phyloP scores from a whole-genome alignment of 2,888 invertebrate genomes.

The Cybosia mesomella region DNA sequence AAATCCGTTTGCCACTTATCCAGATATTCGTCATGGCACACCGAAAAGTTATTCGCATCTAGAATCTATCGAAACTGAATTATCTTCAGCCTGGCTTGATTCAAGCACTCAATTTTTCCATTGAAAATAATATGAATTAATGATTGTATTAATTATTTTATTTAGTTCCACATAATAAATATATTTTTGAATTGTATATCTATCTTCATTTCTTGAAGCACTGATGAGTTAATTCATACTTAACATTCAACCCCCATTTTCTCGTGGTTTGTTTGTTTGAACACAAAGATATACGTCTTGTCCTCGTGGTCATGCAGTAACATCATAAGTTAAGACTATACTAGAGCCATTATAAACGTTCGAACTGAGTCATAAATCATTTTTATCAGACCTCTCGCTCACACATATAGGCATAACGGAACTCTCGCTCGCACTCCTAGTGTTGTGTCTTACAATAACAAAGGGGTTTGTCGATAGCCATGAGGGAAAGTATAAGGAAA shows the following conservation, averaged over 20 bases:
- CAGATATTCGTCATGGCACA: slow-evolving; percentile 59
- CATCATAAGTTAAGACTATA: too few species aligned
- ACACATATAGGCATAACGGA: too few species aligned
- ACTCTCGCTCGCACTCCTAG: too few species aligned
- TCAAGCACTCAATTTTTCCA: slow-evolving; percentile 1
- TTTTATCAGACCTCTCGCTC: too few species aligned
- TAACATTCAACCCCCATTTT: neutral
- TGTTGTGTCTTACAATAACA: too few species aligned
- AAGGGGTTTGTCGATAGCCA: too few species aligned
- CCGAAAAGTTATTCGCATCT: slow-evolving; percentile 30
- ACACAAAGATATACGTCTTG: too few species aligned
- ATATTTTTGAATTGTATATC: neutral
- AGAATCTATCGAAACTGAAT: slow-evolving; percentile 1
- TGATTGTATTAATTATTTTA: neutral
- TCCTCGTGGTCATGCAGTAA: too few species aligned
- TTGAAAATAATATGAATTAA: neutral
- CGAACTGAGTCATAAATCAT: too few species aligned
- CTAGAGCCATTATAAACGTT: too few species aligned
- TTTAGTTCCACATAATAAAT: neutral
- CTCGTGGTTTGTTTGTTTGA: neutral
- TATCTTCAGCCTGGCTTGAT: slow-evolving; percentile 4
- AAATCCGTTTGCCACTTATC: slow-evolving; percentile 86
- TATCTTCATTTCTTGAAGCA: neutral
- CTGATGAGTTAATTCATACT: neutral
- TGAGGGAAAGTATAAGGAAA: too few species aligned